Conservation (phyloP, 2,113 vertebrate species). For the Oryzias curvinotus region DNA sequence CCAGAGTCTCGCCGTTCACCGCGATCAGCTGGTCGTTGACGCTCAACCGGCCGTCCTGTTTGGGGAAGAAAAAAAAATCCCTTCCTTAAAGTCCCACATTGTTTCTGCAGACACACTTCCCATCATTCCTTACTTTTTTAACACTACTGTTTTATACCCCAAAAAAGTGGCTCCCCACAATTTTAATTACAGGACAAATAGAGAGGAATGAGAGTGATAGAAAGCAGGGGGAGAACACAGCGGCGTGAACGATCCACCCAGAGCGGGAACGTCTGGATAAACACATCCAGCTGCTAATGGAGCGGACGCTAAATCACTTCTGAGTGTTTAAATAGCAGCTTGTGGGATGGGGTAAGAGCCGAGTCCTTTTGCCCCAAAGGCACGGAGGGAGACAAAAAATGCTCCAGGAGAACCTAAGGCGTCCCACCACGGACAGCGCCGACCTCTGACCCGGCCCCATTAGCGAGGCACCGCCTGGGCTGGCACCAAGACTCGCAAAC, state of each 20-base stretch:
- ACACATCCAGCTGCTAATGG: conserved; percentile 71
- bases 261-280: conserved; percentile 63
- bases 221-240: conserved; percentile 45
- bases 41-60: conserved; percentile 86
- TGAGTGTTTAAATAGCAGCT: conserved; percentile 75
- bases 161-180: too few relatives aligned
- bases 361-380: conserved; percentile 40
- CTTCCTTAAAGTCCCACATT: not conserved
- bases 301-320: conserved; percentile 72
- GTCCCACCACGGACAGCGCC: conserved; percentile 24
- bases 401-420: too few relatives aligned
- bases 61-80: not conserved
- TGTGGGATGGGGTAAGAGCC: conserved; percentile 47
- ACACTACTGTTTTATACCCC: too few relatives aligned
- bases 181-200: not conserved
- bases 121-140: too few relatives aligned
- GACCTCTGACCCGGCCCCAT: conserved; percentile 59
- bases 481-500: conserved; percentile 26
- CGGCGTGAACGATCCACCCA: conserved; percentile 65
- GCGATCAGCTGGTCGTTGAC: conserved; percentile 91
- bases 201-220: conserved; percentile 41
- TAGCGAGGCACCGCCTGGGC: conserved; percentile 47
- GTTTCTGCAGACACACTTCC: too few relatives aligned
- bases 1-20: conserved; percentile 88
- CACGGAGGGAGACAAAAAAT: conserved; percentile 1